phyloP scores from a whole-genome alignment of 2,888 invertebrate genomes.

The Eurytoma adleriae region DNA sequence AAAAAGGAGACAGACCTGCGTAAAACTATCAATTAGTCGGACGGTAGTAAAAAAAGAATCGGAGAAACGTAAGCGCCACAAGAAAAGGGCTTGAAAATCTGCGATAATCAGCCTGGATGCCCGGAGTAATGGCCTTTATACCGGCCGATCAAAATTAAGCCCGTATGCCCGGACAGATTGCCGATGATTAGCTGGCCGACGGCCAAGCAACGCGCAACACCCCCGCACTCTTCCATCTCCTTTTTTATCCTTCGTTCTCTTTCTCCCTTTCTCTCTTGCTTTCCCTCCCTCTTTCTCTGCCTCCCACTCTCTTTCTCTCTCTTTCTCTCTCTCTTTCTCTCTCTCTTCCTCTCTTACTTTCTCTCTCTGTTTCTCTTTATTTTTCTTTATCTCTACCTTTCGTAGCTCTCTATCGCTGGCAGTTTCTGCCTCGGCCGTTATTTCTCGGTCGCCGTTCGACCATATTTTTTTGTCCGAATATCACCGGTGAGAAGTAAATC shows the following conservation, averaged over 20 bases:
- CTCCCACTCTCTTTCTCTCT: neutral
- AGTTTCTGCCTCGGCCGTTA: no score
- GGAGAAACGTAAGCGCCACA: neutral
- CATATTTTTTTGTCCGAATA: no score
- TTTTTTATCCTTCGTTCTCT: neutral
- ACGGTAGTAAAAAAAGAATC: no score
- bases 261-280: no score
- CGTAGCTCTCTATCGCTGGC: no score
- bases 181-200: constrained; percentile 43
- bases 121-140: neutral
- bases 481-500: no score
- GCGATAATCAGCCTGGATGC: neutral
- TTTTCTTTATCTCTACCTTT: neutral
- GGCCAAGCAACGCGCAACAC: constrained; percentile 29
- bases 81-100: neutral
- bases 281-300: neutral
- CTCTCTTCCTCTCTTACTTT: neutral
- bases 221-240: neutral
- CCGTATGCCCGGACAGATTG: constrained; percentile 18
- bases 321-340: neutral
- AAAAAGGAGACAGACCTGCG: neutral
- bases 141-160: constrained; percentile 32
- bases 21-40: no score
- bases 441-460: no score
- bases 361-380: neutral